A percentile compares a stretch with the other conserved stretches of the same genome.
phyloP scores from a whole-genome alignment of 2,113 vertebrate species.

The Hiodon alosoides region DNA sequence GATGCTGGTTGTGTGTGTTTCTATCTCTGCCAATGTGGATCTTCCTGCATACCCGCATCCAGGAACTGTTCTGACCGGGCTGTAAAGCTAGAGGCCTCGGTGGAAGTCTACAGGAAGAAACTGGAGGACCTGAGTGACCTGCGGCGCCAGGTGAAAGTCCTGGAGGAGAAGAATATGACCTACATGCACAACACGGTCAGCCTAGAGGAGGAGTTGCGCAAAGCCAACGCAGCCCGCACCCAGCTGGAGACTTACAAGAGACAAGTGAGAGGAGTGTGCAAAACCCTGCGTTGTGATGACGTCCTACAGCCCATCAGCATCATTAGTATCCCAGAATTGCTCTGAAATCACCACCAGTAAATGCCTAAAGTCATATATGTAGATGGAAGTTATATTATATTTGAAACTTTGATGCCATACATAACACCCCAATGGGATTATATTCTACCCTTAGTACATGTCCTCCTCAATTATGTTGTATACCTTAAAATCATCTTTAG shows the following conservation, averaged over 20 bases:
- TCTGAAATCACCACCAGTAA: neutral
- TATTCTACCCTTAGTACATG: too few species aligned
- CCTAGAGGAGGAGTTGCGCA: constrained; percentile 91
- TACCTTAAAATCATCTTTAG: too few species aligned
- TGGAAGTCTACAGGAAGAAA: constrained; percentile 91
- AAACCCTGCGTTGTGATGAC: neutral
- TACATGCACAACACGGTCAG: constrained; percentile 96
- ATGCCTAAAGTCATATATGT: too few species aligned
- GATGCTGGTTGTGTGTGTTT: constrained; percentile 12
- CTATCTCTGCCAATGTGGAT: neutral
- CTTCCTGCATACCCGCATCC: constrained; percentile 14
- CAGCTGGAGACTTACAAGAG: constrained; percentile 91
- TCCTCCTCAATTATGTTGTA: too few species aligned
- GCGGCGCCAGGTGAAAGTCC: constrained; percentile 83
- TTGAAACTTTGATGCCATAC: too few species aligned
- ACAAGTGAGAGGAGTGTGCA: constrained; percentile 62
- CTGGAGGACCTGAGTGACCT: constrained; percentile 90
- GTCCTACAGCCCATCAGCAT: neutral
- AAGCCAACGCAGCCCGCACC: constrained; percentile 86
- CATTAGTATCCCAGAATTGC: neutral
- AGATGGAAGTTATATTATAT: too few species aligned
- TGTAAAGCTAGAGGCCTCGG: constrained; percentile 82
- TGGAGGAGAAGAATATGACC: constrained; percentile 94
- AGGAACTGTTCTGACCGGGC: constrained; percentile 83
- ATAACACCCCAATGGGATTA: neutral